A percentile compares a stretch with the other conserved stretches of the same genome.
phyloP scores from a whole-genome alignment of 2,113 vertebrate genomes.

The Dicerorhinus sumatrensis region DNA sequence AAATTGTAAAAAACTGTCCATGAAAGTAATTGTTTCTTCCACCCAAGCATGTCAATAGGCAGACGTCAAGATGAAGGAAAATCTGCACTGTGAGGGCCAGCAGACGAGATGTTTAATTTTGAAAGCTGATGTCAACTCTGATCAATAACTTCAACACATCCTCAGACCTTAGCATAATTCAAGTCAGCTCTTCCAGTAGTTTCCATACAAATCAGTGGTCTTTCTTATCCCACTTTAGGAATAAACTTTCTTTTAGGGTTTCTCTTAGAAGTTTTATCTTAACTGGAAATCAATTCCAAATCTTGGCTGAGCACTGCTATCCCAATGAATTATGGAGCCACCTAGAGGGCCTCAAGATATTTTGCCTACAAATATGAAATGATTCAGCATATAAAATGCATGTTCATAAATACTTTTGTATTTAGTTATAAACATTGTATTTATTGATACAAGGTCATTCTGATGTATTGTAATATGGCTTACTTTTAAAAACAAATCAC shows the following conservation, averaged over 20 bases:
- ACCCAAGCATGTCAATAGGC: neutral
- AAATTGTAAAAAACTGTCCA: neutral
- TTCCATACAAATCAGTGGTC: neutral
- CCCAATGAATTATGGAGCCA: neutral
- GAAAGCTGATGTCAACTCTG: neutral
- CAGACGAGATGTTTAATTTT: neutral
- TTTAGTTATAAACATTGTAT: conserved; percentile 66
- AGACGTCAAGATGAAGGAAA: neutral
- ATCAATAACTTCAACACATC: neutral
- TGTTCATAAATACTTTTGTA: conserved; percentile 31
- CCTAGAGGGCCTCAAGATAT: neutral
- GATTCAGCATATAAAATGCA: conserved; percentile 52
- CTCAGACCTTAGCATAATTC: neutral
- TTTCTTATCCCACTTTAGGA: neutral
- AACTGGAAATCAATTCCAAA: neutral
- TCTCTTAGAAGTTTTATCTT: neutral
- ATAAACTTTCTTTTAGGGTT: neutral
- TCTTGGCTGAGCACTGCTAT: neutral
- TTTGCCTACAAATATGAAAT: neutral
- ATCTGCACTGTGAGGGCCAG: neutral
- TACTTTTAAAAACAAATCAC: conserved; percentile 44
- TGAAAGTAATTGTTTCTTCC: neutral
- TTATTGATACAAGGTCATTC: conserved; percentile 69
- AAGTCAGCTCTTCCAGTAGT: neutral
- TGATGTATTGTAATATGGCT: conserved; percentile 54